Conservation (phyloP, 2,888 invertebrate genomes). For the Stenodema calcarata region DNA sequence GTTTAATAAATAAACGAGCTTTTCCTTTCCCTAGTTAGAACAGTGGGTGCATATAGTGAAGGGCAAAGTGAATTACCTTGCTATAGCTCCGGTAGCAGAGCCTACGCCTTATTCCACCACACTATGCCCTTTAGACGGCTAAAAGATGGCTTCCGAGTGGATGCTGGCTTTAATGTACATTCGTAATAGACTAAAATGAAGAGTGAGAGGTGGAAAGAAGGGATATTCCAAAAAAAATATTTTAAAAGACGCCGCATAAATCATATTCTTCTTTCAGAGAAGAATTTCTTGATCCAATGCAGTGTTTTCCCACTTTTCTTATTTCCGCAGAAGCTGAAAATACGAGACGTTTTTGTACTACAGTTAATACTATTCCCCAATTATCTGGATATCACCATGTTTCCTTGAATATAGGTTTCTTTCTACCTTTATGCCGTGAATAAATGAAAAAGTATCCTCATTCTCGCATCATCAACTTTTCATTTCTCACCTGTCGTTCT, state of each 20-base stretch:
- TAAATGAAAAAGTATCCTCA: neutral
- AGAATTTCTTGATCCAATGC: neutral
- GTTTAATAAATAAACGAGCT: conserved; percentile 46
- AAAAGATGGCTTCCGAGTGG: conserved; percentile 42
- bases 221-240: neutral
- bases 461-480: neutral
- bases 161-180: conserved; percentile 35
- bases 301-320: neutral
- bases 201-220: neutral
- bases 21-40: conserved; percentile 45
- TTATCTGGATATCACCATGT: neutral
- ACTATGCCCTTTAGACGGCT: conserved; percentile 33
- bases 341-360: neutral
- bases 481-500: neutral
- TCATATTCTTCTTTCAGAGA: neutral
- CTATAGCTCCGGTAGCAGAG: neutral
- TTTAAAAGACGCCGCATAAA: neutral
- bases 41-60: conserved; percentile 36
- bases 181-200: neutral
- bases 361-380: neutral
- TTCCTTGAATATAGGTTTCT: too few species aligned
- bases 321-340: neutral
- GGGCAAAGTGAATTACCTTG: conserved; percentile 35
- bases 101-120: conserved; percentile 1
- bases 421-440: too few species aligned